Evolutionary conservation across 2,113 vertebrate species (phyloP).

Genomic region (Hippoglossus stenolepis): DNA sequence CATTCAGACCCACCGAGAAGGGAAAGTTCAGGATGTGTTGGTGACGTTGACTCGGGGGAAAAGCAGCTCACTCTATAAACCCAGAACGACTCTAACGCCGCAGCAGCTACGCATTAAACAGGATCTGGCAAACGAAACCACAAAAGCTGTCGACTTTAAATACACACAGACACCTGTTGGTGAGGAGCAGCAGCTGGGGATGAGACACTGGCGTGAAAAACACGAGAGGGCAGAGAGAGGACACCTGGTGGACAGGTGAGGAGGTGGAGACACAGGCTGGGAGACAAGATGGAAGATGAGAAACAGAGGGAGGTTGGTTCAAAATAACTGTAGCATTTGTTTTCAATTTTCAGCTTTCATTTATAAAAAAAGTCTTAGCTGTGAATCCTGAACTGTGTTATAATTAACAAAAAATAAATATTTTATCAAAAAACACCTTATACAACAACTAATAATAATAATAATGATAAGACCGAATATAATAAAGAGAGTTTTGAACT

Average conservation of each 20-base stretch:
- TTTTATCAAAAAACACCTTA: too few species aligned
- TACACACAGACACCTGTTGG: not conserved
- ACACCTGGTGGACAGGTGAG: constrained; percentile 14
- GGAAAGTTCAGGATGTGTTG: not conserved
- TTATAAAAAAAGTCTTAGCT: too few species aligned
- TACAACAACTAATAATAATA: too few species aligned
- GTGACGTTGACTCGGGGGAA: not conserved
- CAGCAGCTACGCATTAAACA: not conserved
- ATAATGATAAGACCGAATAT: too few species aligned
- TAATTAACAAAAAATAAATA: too few species aligned
- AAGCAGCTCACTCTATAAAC: not conserved
- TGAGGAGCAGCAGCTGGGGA: not conserved
- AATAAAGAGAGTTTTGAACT: too few species aligned
- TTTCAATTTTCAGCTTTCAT: too few species aligned
- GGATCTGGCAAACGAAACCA: not conserved
- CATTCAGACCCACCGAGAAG: not conserved
- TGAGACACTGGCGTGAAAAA: not conserved
- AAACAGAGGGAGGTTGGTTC: not conserved
- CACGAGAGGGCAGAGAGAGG: not conserved
- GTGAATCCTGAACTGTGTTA: too few species aligned
- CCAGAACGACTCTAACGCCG: not conserved
- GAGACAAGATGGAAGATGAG: not conserved
- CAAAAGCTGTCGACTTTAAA: not conserved
- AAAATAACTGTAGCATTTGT: too few species aligned
- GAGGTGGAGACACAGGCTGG: not conserved